Evolutionary conservation across 2,113 vertebrate species (phyloP), one percentile per base, ranked within the genome.

Genomic region (Empidonax traillii): DNA sequence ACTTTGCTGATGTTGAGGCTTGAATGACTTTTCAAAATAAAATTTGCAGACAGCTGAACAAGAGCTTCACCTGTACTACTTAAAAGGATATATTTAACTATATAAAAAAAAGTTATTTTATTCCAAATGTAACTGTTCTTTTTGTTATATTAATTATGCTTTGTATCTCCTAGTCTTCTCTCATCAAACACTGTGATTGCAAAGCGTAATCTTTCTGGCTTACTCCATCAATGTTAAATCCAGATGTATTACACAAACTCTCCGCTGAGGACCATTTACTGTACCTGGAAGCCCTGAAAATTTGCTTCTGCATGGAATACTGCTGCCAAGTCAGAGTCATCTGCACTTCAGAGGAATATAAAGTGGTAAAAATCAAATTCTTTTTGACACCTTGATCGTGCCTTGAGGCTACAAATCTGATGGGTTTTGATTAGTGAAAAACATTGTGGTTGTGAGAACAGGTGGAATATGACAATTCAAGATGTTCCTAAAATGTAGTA

Each of bases 321-420:
- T 2, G 3, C 68, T 96, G 89, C 55, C 67, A 94, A 96, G 72
- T 44, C 51, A 66, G 91, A 96, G 69, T 94, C 84, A 91, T 94
- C 89, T 95, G 90, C 71, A 94, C 73, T 95, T 94, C 90, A 96
- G 90, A 97, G 81, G 76, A 95, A 96, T 92, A 82, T 67, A 91
- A 95, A 96, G 68, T 61, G 27, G 87, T 63, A 94, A 95, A 96
- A 97, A 92, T 91, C 66, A 96, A 82, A 96, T 88, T 90, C 85
- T 94, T 14, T 94, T 95, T 96, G 96, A 97, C 96, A 96, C 74
- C 74, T 95, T 94, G 85, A 95, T 97, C 25, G 3, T 83, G 75
- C 94, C 96, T 96, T 8, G 51, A 93, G 96, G 95, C 95, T 96
- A 95, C 81, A 87, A 87, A 90, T 80, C 78, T 80, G 87, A 93